A percentile compares a stretch with the other conserved stretches of the same genome.
phyloP scores from a whole-genome alignment of 2,888 invertebrate species.

The Dendrolimus pini region DNA sequence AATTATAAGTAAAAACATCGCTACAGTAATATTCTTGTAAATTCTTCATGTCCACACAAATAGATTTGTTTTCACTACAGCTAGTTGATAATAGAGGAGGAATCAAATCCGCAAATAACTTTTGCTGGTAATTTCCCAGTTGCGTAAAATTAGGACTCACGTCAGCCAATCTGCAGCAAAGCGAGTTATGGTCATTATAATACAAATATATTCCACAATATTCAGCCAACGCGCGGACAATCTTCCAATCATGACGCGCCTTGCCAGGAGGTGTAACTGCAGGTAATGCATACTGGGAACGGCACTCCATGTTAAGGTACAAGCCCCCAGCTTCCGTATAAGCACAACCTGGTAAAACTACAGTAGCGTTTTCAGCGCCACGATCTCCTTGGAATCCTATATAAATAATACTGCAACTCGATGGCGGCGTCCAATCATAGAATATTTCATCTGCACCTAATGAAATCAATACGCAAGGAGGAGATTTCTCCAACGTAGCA shows the following conservation, averaged over 20 bases:
- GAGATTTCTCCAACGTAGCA: conserved; percentile 70
- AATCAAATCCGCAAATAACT: conserved; percentile 33
- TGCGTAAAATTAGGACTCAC: conserved; percentile 52
- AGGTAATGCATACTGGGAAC: conserved; percentile 90
- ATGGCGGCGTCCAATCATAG: conserved; percentile 84
- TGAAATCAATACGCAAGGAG: conserved; percentile 89
- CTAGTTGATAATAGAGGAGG: conserved; percentile 14
- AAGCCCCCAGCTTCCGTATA: conserved; percentile 97
- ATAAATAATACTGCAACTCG: conserved; percentile 90
- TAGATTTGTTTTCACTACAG: neutral
- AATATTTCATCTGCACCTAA: conserved; percentile 94
- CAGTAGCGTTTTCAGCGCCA: conserved; percentile 92
- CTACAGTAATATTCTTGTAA: conserved; percentile 57
- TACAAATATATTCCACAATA: conserved; percentile 36
- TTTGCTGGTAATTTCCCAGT: conserved; percentile 39
- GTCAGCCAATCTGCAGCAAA: conserved; percentile 41
- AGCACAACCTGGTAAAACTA: conserved; percentile 95
- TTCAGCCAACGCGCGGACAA: conserved; percentile 78
- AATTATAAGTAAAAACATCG: conserved; percentile 54
- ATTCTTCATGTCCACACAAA: conserved; percentile 41
- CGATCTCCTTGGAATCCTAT: conserved; percentile 95
- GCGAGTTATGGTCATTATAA: conserved; percentile 38
- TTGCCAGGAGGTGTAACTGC: conserved; percentile 95
- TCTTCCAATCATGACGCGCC: conserved; percentile 98
- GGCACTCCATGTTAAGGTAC: conserved; percentile 97